Base-by-base conservation (phyloP, 2,888 invertebrate genomes). In the Spisula subtruncata region DNA sequence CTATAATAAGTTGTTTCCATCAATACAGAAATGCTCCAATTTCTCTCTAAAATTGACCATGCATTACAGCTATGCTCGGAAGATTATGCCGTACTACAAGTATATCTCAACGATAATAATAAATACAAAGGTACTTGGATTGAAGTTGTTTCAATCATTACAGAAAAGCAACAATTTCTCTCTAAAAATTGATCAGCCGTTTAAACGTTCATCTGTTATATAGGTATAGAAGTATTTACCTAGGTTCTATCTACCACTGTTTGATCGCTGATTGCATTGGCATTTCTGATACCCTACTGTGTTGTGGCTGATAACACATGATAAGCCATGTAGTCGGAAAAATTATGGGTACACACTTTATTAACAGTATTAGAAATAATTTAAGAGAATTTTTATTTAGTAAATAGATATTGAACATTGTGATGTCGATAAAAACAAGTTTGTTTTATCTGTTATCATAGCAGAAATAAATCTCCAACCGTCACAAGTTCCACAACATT, bases 311-410 rank as follows among this genome's bases (percentile, higher is more conserved):
- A 84, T 84, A 75, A 84, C 16, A 29, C n/a, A 75, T 25, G 84
- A 84, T 84, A 84, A 84, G 71, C 12, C 48, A 8, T 84, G 75
- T 84, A 75, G 66, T 60, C 20, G 51, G 75, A 51, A 71, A 75
- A 84, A 84, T 75, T 75, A 84, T 84, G 75, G 41, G 75, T 71
- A 51, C 84, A 84, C 51, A 46, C 20, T 84, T 75, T 84, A 84
- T 75, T 84, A 71, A 32, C 25, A 5, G 75, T 84, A 75, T 71
- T 75, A 48, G 46, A 84, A 51, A 84, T 75, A 71, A 84, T 84
- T 84, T 84, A 84, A 32, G 83, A 66, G 66, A 32, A 35, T 66
- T 83, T 83, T 41, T 83, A 35, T 83, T 66, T 75, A 25, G 75
- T 75, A 35, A 35, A 75, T 14, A 35, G 75, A 75, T 75, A 75